A percentile compares a stretch with the other conserved stretches of the same genome.
Conservation (phyloP, 2,113 vertebrate species). For the Neodon shergylaensis region DNA sequence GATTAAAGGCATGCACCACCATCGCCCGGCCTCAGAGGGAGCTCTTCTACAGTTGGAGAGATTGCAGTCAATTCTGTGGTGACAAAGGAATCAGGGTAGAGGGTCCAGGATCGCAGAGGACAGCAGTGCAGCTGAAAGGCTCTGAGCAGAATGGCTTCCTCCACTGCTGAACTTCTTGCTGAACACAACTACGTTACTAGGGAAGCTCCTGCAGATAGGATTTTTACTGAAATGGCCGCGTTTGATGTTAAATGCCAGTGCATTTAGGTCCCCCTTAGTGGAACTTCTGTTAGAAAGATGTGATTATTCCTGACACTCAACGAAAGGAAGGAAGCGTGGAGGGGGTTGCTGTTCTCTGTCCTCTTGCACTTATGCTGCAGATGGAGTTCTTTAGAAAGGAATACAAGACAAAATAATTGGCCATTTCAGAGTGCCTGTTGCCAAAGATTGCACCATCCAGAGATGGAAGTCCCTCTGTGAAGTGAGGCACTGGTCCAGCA, state of each 20-base stretch:
- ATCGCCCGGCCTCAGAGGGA: too few relatives aligned
- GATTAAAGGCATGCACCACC: too few relatives aligned
- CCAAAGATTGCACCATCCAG: not conserved
- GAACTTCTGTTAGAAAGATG: not conserved
- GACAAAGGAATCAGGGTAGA: not conserved
- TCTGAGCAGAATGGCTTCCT: not conserved
- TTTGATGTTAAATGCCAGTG: not conserved
- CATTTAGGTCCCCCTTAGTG: not conserved
- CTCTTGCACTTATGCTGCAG: not conserved
- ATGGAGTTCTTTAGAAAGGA: not conserved
- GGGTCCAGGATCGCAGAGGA: not conserved
- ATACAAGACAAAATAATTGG: not conserved
- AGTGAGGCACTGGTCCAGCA: not conserved
- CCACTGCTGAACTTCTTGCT: not conserved
- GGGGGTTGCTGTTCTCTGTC: not conserved
- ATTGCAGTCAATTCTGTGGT: not conserved
- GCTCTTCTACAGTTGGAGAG: not conserved
- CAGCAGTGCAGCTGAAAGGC: not conserved
- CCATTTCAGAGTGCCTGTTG: conserved; percentile 4
- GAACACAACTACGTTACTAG: not conserved
- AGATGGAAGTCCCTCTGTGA: not conserved
- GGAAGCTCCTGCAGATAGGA: not conserved
- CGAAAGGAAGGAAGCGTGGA: not conserved
- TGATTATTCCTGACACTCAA: not conserved
- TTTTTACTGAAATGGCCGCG: not conserved